Conservation (phyloP, 2,888 invertebrate species). For the Microplitis manilae region DNA sequence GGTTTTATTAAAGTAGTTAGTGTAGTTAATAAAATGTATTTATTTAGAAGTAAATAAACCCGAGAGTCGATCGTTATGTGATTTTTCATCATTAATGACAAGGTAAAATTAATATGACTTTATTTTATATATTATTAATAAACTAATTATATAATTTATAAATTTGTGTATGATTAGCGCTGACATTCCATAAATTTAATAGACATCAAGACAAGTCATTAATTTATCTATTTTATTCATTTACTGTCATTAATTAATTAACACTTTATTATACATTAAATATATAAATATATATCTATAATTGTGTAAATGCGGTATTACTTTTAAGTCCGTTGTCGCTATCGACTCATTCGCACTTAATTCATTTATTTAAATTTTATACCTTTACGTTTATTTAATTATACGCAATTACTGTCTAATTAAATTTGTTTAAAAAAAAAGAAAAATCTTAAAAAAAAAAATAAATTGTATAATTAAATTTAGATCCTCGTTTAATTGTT, state of each 20-base stretch:
- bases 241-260: constrained; percentile 1
- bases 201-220: constrained; percentile 13
- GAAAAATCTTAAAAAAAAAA: neutral
- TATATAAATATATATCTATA: neutral
- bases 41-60: constrained; percentile 20
- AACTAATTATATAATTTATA: neutral
- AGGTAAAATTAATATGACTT: neutral
- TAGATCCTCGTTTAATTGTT: neutral
- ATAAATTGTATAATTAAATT: neutral
- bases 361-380: neutral
- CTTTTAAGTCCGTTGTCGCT: constrained; percentile 10
- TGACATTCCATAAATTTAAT: constrained; percentile 25
- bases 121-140: neutral
- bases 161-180: neutral
- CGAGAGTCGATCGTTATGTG: constrained; percentile 8
- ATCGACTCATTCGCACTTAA: neutral
- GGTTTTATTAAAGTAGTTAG: neutral
- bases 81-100: neutral
- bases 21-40: constrained; percentile 16
- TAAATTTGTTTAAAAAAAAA: neutral
- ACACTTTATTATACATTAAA: neutral
- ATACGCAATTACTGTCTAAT: neutral
- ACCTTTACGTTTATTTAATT: neutral
- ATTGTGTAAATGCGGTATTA: neutral
- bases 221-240: constrained; percentile 4